Percentiles rank a stretch among this genome's conserved stretches.
Evolutionary conservation across 2,888 invertebrate genomes (phyloP).

Genomic region (Acleris laterana): DNA sequence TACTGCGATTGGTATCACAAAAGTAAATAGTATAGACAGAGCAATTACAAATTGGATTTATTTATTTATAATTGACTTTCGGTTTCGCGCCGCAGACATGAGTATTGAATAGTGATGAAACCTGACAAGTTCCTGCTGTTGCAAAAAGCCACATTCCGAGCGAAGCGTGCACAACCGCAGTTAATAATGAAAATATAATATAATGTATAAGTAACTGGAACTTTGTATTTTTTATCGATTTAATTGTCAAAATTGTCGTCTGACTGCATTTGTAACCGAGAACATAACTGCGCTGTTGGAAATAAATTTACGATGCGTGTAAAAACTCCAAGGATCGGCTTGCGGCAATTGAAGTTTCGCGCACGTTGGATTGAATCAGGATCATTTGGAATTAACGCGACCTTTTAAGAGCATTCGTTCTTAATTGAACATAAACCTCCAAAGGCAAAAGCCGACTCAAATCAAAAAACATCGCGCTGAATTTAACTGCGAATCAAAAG

Average conservation of each 20-base stretch:
- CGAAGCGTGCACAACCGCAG: conserved; percentile 49
- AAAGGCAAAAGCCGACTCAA: conserved; percentile 17
- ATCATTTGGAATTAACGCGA: conserved; percentile 23
- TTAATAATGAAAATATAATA: conserved; percentile 20
- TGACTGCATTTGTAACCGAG: conserved; percentile 28
- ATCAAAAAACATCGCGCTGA: conserved; percentile 1
- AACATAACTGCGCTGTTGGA: conserved; percentile 3
- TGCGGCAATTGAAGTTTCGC: conserved; percentile 8
- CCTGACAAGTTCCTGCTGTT: conserved; percentile 50
- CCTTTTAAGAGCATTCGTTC: conserved; percentile 31
- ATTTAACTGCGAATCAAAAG: not conserved
- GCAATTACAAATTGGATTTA: conserved; percentile 36
- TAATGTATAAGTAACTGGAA: conserved; percentile 14
- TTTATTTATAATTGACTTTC: conserved; percentile 49
- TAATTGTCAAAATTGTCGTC: conserved; percentile 28
- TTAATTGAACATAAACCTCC: conserved; percentile 21
- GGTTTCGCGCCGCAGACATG: conserved; percentile 47
- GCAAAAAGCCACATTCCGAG: conserved; percentile 63
- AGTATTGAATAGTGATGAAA: conserved; percentile 52
- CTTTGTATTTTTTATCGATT: conserved; percentile 19
- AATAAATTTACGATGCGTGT: conserved; percentile 28
- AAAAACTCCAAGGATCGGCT: conserved; percentile 21
- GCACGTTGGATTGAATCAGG: conserved; percentile 18
- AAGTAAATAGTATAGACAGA: conserved; percentile 13
- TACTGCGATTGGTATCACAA: not conserved